These are phyloP conservation scores for Pterocles gutturalis DNA, from an alignment of 2,113 vertebrate genomes.

Conservation along the genomic window DNA sequence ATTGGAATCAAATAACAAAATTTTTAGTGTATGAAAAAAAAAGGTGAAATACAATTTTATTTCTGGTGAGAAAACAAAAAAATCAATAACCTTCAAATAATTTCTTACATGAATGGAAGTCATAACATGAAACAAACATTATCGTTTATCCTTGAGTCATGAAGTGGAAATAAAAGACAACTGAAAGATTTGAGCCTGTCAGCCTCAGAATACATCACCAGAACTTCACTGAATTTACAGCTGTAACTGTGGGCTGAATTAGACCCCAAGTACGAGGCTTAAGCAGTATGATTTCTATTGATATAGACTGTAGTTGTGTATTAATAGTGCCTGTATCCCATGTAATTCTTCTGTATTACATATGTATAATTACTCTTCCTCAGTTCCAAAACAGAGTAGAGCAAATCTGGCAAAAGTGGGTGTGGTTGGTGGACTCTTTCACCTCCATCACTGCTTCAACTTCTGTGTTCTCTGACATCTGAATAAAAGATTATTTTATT, in stretches of 20 bases:
- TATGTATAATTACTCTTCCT: neutral
- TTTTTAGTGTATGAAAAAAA: neutral
- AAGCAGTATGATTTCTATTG: neutral
- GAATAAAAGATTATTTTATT: neutral
- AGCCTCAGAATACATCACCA: neutral
- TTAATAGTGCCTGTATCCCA: neutral
- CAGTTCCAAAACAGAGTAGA: neutral
- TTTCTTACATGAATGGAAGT: neutral
- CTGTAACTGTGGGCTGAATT: neutral
- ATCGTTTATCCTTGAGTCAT: neutral
- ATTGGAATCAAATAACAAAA: slow-evolving; percentile 7
- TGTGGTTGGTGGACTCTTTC: neutral
- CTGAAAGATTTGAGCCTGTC: neutral
- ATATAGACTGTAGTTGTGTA: neutral
- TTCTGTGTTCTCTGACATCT: neutral
- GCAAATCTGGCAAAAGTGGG: neutral
- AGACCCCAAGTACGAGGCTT: neutral
- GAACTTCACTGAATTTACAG: neutral
- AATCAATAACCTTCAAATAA: neutral
- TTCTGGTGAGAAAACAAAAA: neutral
- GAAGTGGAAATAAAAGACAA: neutral
- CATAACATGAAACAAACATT: neutral
- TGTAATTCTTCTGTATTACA: neutral
- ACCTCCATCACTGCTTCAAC: neutral
- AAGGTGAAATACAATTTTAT: slow-evolving; percentile 11